These are phyloP conservation scores for Petromus typicus DNA, from an alignment of 2,113 vertebrate species.

Conservation along the genomic window DNA sequence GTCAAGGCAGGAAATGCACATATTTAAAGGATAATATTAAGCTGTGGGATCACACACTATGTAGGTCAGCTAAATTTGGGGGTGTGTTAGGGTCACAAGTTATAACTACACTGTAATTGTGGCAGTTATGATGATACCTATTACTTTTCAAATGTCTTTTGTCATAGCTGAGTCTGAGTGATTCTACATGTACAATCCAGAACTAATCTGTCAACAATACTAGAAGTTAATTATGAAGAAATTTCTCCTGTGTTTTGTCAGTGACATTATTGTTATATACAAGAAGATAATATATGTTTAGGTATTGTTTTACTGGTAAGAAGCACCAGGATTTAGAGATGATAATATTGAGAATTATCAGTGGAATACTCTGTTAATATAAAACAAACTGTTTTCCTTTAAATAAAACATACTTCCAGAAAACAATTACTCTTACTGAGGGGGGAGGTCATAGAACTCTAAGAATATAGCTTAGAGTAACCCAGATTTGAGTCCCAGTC, in stretches of 20 bases:
- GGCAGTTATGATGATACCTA: background rate
- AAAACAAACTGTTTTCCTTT: background rate
- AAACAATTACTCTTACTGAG: background rate
- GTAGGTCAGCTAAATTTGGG: background rate
- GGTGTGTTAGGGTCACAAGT: background rate
- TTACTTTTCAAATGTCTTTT: constrained; percentile 10
- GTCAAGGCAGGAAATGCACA: background rate
- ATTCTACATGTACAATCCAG: background rate
- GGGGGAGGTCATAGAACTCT: background rate
- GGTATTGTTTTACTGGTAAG: constrained; percentile 20
- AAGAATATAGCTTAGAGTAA: background rate
- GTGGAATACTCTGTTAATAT: background rate
- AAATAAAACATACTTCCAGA: background rate
- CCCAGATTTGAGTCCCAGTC: background rate
- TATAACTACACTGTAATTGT: background rate
- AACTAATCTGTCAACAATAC: background rate
- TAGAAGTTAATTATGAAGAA: constrained; percentile 20
- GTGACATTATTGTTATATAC: background rate
- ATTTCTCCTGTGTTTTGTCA: background rate
- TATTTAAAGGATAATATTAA: background rate
- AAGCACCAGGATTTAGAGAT: constrained; percentile 26
- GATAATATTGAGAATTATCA: background rate
- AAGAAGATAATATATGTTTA: background rate
- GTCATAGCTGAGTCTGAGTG: background rate
- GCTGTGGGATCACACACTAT: background rate